Evolutionary conservation across 2,888 invertebrate genomes (phyloP).

Genomic region (Aphodius granarius): DNA sequence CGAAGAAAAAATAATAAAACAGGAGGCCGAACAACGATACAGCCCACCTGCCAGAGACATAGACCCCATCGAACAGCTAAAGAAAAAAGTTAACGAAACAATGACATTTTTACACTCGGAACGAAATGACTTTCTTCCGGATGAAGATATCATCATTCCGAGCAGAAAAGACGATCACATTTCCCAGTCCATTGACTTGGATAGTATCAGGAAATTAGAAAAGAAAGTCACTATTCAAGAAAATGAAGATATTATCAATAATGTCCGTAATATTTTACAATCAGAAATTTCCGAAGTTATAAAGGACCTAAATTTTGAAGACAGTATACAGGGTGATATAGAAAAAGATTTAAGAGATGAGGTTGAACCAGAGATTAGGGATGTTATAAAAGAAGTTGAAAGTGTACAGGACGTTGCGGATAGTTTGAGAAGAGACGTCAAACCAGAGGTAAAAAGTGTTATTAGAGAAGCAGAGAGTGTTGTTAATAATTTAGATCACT

Average conservation of each 20-base stretch:
- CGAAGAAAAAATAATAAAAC: conserved; percentile 17
- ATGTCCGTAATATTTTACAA: conserved; percentile 20
- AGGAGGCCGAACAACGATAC: conserved; percentile 13
- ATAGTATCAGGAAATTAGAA: conserved; percentile 38
- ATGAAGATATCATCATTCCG: conserved; percentile 52
- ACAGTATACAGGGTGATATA: conserved; percentile 20
- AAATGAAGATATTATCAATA: conserved; percentile 24
- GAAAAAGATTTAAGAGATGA: conserved; percentile 19
- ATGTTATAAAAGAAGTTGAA: conserved; percentile 24
- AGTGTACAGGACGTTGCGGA: conserved; percentile 21
- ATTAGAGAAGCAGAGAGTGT: conserved; percentile 44
- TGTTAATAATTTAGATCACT: conserved; percentile 43
- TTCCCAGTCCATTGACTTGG: conserved; percentile 46
- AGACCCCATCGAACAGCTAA: conserved; percentile 43
- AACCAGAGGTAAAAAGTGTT: not conserved
- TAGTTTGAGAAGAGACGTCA: conserved; percentile 1
- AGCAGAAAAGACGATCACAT: conserved; percentile 52
- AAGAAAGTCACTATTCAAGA: conserved; percentile 33
- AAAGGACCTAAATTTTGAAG: conserved; percentile 25
- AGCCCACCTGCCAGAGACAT: conserved; percentile 19
- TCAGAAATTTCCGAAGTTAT: conserved; percentile 24
- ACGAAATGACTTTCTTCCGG: conserved; percentile 51
- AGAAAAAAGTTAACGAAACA: conserved; percentile 50
- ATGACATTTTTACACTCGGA: conserved; percentile 53
- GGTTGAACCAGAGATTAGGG: conserved; percentile 33